Base-by-base conservation (phyloP, 2,797 vertebrate genomes). In the Aratinga solstitialis region DNA sequence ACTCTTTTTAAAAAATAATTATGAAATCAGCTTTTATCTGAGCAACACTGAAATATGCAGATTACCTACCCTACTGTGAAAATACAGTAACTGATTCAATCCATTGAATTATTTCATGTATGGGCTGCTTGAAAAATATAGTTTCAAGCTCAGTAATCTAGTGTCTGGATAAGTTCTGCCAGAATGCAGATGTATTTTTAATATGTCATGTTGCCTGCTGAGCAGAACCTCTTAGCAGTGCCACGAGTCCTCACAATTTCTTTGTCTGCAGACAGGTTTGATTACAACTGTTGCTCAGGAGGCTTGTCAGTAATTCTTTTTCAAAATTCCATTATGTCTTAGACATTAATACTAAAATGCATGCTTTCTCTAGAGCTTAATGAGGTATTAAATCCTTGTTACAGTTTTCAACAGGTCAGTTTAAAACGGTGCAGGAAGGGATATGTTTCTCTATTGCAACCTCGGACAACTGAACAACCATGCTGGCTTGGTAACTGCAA, bases 231-330 rank as follows among this genome's bases (percentile, higher is more conserved):
- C 59, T 82, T 65, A 72, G 77, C 65, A 20, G 38, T 78, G 66
- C 51, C 84, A 81, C 0, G 1, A n/a, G 68, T 40, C 72, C 62
- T 58, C 43, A 4, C 6, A 1, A 2, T 43, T 10, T 69, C 58
- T 84, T 84, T 90, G 48, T 94, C 65, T 76, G 62, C 79, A 90
- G 94, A 62, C 68, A 59, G 73, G 45, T 77, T 86, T 76, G 73
- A 90, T 91, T 84, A 30, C 53, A 63, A 0, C n/a, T 40, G 26
- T 30, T 43, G 82, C 94, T 92, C 81, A 18, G 54, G 78, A 85
- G 84, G 54, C 74, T 77, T 51, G 79, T 43, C 9, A 3, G 27
- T 34, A 68, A 77, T 91, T 89, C 82, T 81, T 87, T 72, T 72
- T 7, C 47, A 85, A 58, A 89, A 87, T 86, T 84, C 76, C 47